Evolutionary conservation across 2,797 vertebrate species (phyloP), one percentile per base, ranked within the genome.

Genomic region (Periophthalmus magnuspinnatus): DNA sequence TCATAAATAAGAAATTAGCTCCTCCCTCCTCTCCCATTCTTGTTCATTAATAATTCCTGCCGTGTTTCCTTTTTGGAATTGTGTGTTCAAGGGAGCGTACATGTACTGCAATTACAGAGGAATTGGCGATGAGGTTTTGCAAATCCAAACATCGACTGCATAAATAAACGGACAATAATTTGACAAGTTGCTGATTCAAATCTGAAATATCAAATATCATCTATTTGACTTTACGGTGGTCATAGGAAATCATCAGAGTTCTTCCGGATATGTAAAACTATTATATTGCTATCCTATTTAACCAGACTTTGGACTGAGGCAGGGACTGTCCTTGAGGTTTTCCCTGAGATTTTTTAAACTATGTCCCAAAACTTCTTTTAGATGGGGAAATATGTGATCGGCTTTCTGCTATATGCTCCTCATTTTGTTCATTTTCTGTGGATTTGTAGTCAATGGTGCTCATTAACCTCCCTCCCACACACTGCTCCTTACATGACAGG

Each of bases 1-100:
- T 94, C 93, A 95, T 97, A 94, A 97, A 96, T 97, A 95, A 95
- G 91, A 94, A 94, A 97, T 97, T 63, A 96, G 94, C 85, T 93
- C 94, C 94, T 94, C 93, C 93, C 91, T 92, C 58, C 66, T 80
- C 54, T 33, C 83, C 81, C 82, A 87, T 88, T 94, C 93, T 88
- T 93, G 92, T 94, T 96, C 95, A 96, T 96, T 95, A 96, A 95
- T 95, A 96, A 95, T 95, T 94, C 92, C 91, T 91, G 93, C 91
- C 91, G 92, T 88, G 88, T 93, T 91, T 94, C 93, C 95, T 95
- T 94, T 93, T 93, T 94, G 95, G 92, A 91, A 87, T 92, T 90
- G 82, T 88, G 86, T 89, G 90, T 93, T 85, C 71, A 87, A 86
- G 83, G 80, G 73, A 71, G 67, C 60, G 68, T 50, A 63, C 64